A percentile compares a stretch with the other conserved stretches of the same genome.
These are phyloP conservation scores for Epinephelus awoara DNA, from an alignment of 2,797 vertebrate genomes.

Conservation along the genomic window DNA sequence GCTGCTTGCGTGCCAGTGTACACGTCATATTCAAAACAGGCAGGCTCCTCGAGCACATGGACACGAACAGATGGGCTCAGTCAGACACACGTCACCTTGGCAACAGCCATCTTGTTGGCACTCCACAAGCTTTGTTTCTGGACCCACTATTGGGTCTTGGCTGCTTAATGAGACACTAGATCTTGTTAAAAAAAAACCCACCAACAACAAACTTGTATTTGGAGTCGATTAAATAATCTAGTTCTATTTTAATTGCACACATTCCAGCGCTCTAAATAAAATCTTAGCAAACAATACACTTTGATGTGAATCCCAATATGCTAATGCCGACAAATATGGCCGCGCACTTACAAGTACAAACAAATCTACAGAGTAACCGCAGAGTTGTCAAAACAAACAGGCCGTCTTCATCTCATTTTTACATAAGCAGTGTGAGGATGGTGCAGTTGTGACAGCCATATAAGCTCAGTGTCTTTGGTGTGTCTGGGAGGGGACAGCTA, in stretches of 20 bases:
- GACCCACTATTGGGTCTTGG: constrained; percentile 54
- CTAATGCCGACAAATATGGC: constrained; percentile 23
- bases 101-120: constrained; percentile 70
- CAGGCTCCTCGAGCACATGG: constrained; percentile 71
- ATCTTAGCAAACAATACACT: constrained; percentile 23
- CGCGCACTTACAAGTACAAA: constrained; percentile 5
- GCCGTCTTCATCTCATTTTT: not conserved
- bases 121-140: constrained; percentile 59
- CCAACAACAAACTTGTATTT: constrained; percentile 23
- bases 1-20: constrained; percentile 36
- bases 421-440: constrained; percentile 16
- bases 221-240: constrained; percentile 16
- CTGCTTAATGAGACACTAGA: constrained; percentile 60
- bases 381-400: constrained; percentile 38
- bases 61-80: constrained; percentile 79
- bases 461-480: constrained; percentile 15
- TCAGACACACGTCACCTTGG: constrained; percentile 80
- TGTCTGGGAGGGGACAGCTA: constrained; percentile 21
- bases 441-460: constrained; percentile 29
- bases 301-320: constrained; percentile 35
- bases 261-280: constrained; percentile 2
- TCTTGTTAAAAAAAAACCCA: constrained; percentile 32
- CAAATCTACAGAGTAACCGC: constrained; percentile 21
- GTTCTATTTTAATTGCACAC: constrained; percentile 34
- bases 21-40: constrained; percentile 70